Percentiles rank a stretch among this genome's conserved stretches.
Evolutionary conservation across 2,113 vertebrate genomes (phyloP).

Genomic region (Morone chrysops): DNA sequence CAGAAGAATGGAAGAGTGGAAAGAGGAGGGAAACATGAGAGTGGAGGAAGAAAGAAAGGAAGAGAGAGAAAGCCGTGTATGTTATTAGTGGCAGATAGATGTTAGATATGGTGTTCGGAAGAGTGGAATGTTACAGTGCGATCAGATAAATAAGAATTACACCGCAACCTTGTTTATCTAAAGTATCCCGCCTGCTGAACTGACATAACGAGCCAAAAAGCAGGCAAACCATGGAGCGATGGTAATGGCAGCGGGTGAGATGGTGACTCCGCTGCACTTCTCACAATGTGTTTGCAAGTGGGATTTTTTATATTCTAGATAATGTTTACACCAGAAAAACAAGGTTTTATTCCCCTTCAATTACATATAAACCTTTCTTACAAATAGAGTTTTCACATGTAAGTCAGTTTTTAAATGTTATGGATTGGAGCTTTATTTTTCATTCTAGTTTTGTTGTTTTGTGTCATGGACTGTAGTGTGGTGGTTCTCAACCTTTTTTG

Average conservation of each 20-base stretch:
- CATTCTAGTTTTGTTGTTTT: background rate
- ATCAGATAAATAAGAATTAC: constrained; percentile 63
- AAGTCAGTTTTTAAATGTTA: background rate
- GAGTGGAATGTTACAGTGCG: constrained; percentile 17
- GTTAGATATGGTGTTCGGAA: constrained; percentile 55
- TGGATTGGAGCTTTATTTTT: background rate
- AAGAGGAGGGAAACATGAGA: constrained; percentile 43
- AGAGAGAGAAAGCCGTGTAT: constrained; percentile 20
- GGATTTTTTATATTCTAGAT: background rate
- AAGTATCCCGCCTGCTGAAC: constrained; percentile 39
- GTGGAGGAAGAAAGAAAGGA: constrained; percentile 17
- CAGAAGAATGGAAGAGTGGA: constrained; percentile 52
- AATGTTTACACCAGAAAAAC: background rate
- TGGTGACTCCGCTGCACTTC: constrained; percentile 3
- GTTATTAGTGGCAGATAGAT: constrained; percentile 59
- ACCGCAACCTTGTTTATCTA: constrained; percentile 51
- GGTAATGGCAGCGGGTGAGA: constrained; percentile 28
- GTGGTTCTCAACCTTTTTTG: too few relatives aligned
- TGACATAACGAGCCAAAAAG: constrained; percentile 39
- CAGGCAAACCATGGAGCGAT: constrained; percentile 2
- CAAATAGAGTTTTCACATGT: background rate
- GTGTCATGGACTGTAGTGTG: too few relatives aligned
- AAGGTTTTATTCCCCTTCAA: constrained; percentile 5
- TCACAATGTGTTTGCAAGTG: background rate
- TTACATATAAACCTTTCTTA: background rate